A percentile compares a stretch with the other conserved stretches of the same genome.
Conservation (phyloP, 1,140 invertebrate species). For the Drosophila jambulina region DNA sequence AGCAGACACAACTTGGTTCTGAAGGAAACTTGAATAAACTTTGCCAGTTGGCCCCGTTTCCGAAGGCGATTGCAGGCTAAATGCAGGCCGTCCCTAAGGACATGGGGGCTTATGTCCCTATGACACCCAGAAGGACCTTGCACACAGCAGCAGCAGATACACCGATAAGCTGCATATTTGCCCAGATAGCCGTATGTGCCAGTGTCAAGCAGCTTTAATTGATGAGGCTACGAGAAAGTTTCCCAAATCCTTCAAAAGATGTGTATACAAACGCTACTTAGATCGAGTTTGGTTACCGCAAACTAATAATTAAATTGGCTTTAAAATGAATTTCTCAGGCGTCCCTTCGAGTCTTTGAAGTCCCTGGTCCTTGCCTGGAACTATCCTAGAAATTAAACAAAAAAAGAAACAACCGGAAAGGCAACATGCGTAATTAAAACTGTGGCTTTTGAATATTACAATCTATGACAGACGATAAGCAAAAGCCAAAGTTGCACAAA, state of each 20-base stretch:
- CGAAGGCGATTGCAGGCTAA: conserved; percentile 5
- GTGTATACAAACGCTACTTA: neutral
- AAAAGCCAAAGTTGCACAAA: neutral
- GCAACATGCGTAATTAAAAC: conserved; percentile 5
- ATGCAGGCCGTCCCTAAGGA: neutral
- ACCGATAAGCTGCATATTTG: conserved; percentile 5
- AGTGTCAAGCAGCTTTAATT: neutral
- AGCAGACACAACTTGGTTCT: conserved; percentile 18
- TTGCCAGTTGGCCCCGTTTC: neutral
- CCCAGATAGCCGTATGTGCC: neutral
- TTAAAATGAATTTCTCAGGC: neutral
- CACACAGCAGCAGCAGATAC: neutral
- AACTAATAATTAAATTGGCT: conserved; percentile 8
- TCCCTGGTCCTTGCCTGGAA: neutral
- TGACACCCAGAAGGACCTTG: neutral
- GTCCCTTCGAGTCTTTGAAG: neutral
- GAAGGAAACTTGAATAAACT: conserved; percentile 20
- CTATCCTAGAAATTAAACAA: neutral
- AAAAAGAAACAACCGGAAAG: neutral
- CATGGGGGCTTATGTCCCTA: conserved; percentile 3
- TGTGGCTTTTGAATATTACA: conserved; percentile 15
- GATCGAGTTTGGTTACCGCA: neutral
- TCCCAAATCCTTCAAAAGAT: neutral
- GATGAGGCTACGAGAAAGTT: neutral
- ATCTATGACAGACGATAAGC: neutral